A percentile compares a stretch with the other conserved stretches of the same genome.
Conservation (phyloP, 2,113 vertebrate species). For the Felis catus region DNA sequence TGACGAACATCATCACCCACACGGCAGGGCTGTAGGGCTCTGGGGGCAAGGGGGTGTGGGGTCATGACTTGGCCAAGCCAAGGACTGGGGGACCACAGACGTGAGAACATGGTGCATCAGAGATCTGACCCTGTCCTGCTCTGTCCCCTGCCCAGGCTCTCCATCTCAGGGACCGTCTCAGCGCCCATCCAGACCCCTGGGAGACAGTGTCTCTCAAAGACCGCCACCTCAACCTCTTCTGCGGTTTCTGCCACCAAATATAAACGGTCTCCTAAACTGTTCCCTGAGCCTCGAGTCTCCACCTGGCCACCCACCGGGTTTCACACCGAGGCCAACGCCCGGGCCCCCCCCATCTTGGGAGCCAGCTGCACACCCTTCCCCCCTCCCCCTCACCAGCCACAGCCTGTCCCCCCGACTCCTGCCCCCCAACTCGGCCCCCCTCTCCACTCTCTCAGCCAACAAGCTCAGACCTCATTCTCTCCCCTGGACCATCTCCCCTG, state of each 20-base stretch:
- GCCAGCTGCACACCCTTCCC: fast-evolving
- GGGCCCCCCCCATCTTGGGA: not conserved
- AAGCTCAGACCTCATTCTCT: not conserved
- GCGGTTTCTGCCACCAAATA: not conserved
- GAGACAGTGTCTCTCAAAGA: not conserved
- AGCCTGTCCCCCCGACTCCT: not conserved
- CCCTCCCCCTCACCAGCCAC: fast-evolving
- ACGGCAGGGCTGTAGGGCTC: slow-evolving; percentile 97
- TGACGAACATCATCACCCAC: slow-evolving; percentile 99
- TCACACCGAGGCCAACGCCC: not conserved
- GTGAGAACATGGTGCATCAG: too few species aligned
- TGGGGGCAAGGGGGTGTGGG: slow-evolving; percentile 58
- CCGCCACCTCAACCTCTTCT: not conserved
- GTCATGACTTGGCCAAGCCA: not conserved
- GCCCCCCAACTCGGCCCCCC: too few species aligned
- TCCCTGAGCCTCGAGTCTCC: not conserved
- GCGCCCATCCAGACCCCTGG: not conserved
- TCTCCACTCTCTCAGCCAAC: not conserved
- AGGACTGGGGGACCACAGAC: not conserved
- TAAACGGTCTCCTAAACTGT: not conserved
- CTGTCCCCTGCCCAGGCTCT: not conserved
- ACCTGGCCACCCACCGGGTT: not conserved
- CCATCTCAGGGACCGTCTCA: not conserved
- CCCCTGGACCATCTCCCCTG: not conserved
- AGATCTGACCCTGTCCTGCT: not conserved